Conservation (phyloP, 2,888 invertebrate genomes). For the Drosophila cognata region DNA sequence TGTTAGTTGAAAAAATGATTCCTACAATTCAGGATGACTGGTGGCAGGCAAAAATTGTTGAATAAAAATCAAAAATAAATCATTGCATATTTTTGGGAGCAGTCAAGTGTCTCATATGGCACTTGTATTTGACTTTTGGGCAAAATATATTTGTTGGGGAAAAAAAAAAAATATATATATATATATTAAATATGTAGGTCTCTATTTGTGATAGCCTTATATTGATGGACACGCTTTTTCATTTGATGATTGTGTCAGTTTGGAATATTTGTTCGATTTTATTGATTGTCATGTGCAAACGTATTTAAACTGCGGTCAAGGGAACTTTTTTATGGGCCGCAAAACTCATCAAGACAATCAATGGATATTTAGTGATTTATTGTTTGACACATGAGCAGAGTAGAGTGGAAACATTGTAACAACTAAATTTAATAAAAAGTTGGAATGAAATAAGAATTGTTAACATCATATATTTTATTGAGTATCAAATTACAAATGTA, state of each 20-base stretch:
- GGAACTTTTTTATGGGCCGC: constrained; percentile 16
- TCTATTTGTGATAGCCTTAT: constrained; percentile 16
- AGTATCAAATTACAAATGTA: background rate
- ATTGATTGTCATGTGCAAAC: constrained; percentile 54
- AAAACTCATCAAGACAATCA: constrained; percentile 35
- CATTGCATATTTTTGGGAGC: constrained; percentile 46
- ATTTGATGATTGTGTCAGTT: constrained; percentile 74
- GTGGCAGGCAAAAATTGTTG: constrained; percentile 1
- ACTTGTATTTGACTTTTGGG: constrained; percentile 30
- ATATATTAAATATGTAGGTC: constrained; percentile 1
- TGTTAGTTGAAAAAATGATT: constrained; percentile 24
- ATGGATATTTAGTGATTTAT: constrained; percentile 42
- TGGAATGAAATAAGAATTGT: background rate
- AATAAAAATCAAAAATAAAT: constrained; percentile 8
- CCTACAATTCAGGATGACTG: constrained; percentile 29
- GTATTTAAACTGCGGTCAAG: constrained; percentile 43
- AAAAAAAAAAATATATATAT: background rate
- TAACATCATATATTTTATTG: background rate
- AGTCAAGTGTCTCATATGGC: constrained; percentile 41
- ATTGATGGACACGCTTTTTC: constrained; percentile 64
- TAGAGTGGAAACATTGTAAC: background rate
- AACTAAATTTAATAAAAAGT: constrained; percentile 8
- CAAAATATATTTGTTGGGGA: constrained; percentile 12
- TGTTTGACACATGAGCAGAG: constrained; percentile 3
- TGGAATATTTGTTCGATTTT: constrained; percentile 52